Conservation (phyloP, 1,140 invertebrate genomes). For the Aphaenogaster floridana region DNA sequence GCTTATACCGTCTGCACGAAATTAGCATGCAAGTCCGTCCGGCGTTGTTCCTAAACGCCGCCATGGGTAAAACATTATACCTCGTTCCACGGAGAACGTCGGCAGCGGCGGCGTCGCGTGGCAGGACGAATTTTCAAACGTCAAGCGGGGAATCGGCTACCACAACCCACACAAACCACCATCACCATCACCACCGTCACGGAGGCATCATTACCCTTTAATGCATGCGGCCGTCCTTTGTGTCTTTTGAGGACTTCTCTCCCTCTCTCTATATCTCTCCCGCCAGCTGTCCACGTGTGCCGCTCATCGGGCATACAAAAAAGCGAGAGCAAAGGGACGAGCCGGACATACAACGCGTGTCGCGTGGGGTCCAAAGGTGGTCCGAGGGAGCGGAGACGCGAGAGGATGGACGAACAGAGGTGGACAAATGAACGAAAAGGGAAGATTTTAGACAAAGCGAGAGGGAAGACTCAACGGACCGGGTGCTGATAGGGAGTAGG, state of each 20-base stretch:
- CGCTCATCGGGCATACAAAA: conserved; percentile 82
- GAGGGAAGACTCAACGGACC: conserved; percentile 54
- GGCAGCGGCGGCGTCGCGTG: conserved; percentile 76
- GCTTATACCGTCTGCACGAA: conserved; percentile 46
- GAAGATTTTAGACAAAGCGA: conserved; percentile 59
- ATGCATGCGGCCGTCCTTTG: conserved; percentile 84
- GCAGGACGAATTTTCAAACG: conserved; percentile 75
- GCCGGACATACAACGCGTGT: conserved; percentile 73
- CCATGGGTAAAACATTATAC: conserved; percentile 72
- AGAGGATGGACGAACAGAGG: not conserved
- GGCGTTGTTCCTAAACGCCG: conserved; percentile 54
- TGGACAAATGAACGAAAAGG: conserved; percentile 66
- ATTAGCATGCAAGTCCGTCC: conserved; percentile 74
- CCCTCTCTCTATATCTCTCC: conserved; percentile 3
- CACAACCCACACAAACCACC: conserved; percentile 36
- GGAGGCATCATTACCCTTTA: conserved; percentile 84
- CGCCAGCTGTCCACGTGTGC: conserved; percentile 59
- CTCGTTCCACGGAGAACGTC: conserved; percentile 74
- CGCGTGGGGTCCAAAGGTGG: conserved; percentile 57
- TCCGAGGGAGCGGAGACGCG: conserved; percentile 54
- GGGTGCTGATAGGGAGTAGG: conserved; percentile 50
- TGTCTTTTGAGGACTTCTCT: conserved; percentile 84
- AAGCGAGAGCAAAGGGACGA: conserved; percentile 70
- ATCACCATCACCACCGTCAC: conserved; percentile 18
- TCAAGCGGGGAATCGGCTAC: conserved; percentile 62